Base-by-base conservation (phyloP, 2,797 vertebrate genomes). In the Anguilla megastoma region DNA sequence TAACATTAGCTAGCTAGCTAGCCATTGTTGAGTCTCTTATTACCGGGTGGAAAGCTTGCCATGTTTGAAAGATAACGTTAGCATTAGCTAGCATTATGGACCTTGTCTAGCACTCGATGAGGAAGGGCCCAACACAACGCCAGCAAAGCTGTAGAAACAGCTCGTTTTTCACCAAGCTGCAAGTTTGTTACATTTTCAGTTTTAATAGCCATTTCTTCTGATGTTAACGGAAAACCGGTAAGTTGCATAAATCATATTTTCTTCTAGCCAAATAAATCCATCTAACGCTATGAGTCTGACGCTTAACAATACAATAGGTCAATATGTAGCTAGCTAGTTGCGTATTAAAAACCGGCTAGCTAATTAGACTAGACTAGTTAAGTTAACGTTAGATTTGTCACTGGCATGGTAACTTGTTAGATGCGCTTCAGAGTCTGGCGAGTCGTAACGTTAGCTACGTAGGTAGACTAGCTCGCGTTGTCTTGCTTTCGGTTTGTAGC, bases 151-250 rank as follows among this genome's bases (percentile, higher is more conserved):
- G 14, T 2, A 36, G 36, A 45, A 80, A 48, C 76, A 6, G 36
- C 36, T 45, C 41, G 27, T 36, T 76, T 71, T 76, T 76, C 33
- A 18, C 76, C 5, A 8, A 48, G 5, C 33, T 36, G 18, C 76
- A 80, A 88, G 87, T 83, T 84, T 88, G 33, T 45, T 87, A 16
- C 66, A 0, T 89, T 79, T 84, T 30, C 4, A 52, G 33, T 12
- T 89, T 86, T 52, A 89, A 60, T 85, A 36, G 76, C 76, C 14
- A 45, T 2, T 84, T 88, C 89, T 89, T 92, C 94, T 91, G 91
- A 96, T 96, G 96, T 94, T 96, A 92, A 95, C 95, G 89, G 96
- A 95, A 92, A 96, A 90, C 92, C 95, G 96, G 96, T 96, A 27
- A 88, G 41, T 71, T n/a, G 5, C 86, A 36, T 3, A 58, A 58